phyloP scores from a whole-genome alignment of 2,113 vertebrate species.

The Gambusia holbrooki region DNA sequence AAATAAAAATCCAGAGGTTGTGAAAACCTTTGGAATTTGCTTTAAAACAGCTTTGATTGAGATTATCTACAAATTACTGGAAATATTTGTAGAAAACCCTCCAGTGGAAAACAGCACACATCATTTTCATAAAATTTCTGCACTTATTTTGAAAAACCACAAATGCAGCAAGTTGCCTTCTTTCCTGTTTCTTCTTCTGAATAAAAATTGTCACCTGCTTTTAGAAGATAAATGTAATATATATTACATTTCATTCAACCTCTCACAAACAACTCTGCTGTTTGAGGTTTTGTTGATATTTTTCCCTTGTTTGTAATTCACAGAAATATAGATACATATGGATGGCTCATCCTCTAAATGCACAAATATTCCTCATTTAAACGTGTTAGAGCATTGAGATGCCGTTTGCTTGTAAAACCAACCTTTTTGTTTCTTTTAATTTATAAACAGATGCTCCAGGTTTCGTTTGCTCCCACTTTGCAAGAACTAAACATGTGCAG shows the following conservation, averaged over 20 bases:
- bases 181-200: neutral
- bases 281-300: neutral
- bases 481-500: too few relatives aligned
- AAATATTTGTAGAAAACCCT: too few relatives aligned
- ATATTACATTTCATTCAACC: neutral
- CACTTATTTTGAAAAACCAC: neutral
- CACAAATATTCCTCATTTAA: neutral
- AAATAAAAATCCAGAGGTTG: too few relatives aligned
- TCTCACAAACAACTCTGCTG: neutral
- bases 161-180: neutral
- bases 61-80: too few relatives aligned
- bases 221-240: neutral
- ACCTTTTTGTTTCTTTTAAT: neutral
- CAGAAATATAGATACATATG: neutral
- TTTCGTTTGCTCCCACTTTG: too few relatives aligned
- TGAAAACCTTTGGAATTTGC: too few relatives aligned
- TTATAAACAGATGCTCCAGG: neutral
- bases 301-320: neutral
- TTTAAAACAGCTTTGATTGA: too few relatives aligned
- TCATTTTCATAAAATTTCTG: neutral
- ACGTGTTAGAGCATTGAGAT: neutral
- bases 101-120: neutral
- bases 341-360: neutral
- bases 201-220: neutral
- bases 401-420: neutral